phyloP scores from a whole-genome alignment of 2,113 vertebrate species.

The Mastomys coucha region DNA sequence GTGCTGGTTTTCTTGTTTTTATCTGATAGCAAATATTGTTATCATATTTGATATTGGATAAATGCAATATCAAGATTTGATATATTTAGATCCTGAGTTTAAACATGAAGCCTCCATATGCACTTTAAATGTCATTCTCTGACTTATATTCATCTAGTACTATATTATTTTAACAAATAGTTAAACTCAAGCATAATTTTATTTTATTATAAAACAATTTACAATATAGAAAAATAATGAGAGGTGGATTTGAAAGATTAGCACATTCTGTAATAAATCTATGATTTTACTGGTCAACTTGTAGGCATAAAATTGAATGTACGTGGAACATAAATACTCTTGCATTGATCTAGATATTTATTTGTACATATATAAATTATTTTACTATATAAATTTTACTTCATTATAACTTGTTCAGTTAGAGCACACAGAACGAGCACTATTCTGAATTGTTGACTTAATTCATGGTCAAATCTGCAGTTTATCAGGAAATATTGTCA shows the following conservation, averaged over 20 bases:
- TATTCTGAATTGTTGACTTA: not conserved
- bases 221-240: not conserved
- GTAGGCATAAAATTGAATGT: not conserved
- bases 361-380: not conserved
- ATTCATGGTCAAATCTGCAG: not conserved
- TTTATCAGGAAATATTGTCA: not conserved
- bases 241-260: not conserved
- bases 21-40: not conserved
- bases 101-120: not conserved
- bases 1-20: not conserved
- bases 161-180: not conserved
- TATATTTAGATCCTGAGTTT: not conserved
- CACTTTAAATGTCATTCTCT: slow-evolving; percentile 5
- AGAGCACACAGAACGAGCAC: not conserved
- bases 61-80: not conserved
- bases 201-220: not conserved
- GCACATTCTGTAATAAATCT: not conserved
- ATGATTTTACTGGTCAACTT: not conserved
- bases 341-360: not conserved
- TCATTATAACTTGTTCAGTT: not conserved
- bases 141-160: not conserved
- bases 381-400: not conserved
- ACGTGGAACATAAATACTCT: not conserved
- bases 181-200: not conserved
- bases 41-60: not conserved